Evolutionary conservation across 2,113 vertebrate genomes (phyloP), one percentile per base, ranked within the genome.

Genomic region (Pontoporia blainvillei): DNA sequence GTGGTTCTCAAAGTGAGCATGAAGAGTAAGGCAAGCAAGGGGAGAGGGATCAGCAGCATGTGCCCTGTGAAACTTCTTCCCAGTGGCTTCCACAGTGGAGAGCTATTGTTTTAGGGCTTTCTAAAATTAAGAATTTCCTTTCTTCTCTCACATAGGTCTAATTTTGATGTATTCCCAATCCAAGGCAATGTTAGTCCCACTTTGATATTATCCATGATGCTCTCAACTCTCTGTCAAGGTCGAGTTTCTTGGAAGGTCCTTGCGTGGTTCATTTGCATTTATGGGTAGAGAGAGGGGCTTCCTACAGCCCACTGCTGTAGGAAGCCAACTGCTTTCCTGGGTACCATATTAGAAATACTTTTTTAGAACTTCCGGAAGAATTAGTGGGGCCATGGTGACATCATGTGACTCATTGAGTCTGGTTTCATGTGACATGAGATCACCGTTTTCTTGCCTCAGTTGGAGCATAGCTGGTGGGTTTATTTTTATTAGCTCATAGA

Each of bases 401-500:
- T 41, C 20, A 10, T 14, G 27, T 59, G 27, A 2, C 2, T 64
- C 39, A 66, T 1, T 27, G 52, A 94, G 13, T 82, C 62, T 54
- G 18, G 36, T 62, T 94, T 94, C 25, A 46, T 59, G 3, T 76
- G 29, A 59, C 7, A 11, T 25, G 34, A 82, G 5, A 44, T 86
- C 52, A 61, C 25, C 67, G 31, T 18, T 18, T 61, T 82, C 29
- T 67, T 96, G 62, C 36, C 14, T 86, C 52, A 82, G 4, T 66
- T 87, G 49, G 76, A 90, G 31, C 31, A 66, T 41, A 64, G 17
- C 11, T 67, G 21, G 36, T 2, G 20, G 6, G 10, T 67, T 71
- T 83, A 67, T 72, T 96, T 89, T 91, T 84, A 72, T 78, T 82
- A 72, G 54, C 9, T 91, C 52, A 54, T 66, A 64, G 73, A 91